Percentiles rank a stretch among this genome's conserved stretches.
Evolutionary conservation across 2,888 invertebrate genomes (phyloP).

Genomic region (Pseudoips prasinana): DNA sequence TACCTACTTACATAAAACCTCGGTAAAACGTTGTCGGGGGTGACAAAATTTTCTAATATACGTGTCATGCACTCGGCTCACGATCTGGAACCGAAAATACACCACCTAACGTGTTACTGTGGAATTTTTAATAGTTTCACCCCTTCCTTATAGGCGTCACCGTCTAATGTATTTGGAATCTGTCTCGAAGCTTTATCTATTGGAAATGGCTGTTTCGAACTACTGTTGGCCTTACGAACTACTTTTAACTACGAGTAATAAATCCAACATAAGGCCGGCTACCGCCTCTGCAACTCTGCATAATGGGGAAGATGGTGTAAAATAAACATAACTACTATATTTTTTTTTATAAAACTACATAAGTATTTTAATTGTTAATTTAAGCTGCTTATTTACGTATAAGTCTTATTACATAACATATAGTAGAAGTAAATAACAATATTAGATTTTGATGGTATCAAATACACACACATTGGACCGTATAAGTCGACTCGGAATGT

Average conservation of each 20-base stretch:
- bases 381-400: neutral
- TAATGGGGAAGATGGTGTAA: conserved; percentile 48
- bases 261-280: conserved; percentile 68
- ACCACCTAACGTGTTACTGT: conserved; percentile 46
- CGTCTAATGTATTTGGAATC: conserved; percentile 79
- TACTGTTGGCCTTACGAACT: conserved; percentile 71
- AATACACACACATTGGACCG: too few relatives aligned
- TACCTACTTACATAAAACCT: conserved; percentile 29
- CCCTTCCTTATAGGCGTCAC: conserved; percentile 51
- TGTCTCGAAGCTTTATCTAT: conserved; percentile 76
- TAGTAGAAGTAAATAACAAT: too few relatives aligned
- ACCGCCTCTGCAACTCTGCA: conserved; percentile 63
- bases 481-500: too few relatives aligned
- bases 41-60: conserved; percentile 59
- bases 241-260: conserved; percentile 79
- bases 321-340: conserved; percentile 14
- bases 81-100: conserved; percentile 43
- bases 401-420: too few relatives aligned
- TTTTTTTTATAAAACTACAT: conserved; percentile 2
- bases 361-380: conserved; percentile 9
- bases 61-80: conserved; percentile 62
- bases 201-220: conserved; percentile 78
- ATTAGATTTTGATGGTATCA: too few relatives aligned
- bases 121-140: conserved; percentile 78
- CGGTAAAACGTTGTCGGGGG: conserved; percentile 29